Conservation (phyloP, 2,113 vertebrate species). For the Numenius arquata region DNA sequence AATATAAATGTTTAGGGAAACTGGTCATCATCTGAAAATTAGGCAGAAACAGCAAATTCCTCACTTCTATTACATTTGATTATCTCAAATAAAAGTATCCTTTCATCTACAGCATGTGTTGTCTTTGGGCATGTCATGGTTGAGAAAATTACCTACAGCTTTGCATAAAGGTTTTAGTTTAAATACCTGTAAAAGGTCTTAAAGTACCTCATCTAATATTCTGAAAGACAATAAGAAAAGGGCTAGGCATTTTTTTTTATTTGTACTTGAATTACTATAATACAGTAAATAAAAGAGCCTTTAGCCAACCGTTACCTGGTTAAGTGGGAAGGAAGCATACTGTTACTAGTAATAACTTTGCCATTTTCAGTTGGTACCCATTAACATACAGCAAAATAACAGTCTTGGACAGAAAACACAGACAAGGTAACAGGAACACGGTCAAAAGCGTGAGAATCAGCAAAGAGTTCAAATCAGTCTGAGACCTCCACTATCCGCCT, state of each 20-base stretch:
- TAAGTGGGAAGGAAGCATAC: background rate
- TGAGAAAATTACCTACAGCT: background rate
- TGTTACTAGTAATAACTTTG: background rate
- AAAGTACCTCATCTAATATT: background rate
- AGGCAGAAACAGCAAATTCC: background rate
- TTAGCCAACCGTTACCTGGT: background rate
- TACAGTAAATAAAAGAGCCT: background rate
- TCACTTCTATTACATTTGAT: background rate
- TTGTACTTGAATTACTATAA: background rate
- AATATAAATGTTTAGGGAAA: background rate
- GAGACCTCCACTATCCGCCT: background rate
- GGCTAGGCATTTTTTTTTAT: background rate
- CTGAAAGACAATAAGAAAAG: background rate
- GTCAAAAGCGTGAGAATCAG: background rate
- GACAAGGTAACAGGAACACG: background rate
- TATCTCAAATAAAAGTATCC: background rate
- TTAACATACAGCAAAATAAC: background rate
- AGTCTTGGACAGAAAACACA: background rate
- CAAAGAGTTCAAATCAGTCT: background rate
- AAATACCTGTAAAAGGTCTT: background rate
- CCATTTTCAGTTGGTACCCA: background rate
- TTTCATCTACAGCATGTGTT: background rate
- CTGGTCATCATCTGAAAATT: background rate
- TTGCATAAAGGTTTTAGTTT: background rate
- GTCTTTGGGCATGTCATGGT: background rate